Conservation (phyloP, 1,140 invertebrate genomes). For the Orchestia grillus region DNA sequence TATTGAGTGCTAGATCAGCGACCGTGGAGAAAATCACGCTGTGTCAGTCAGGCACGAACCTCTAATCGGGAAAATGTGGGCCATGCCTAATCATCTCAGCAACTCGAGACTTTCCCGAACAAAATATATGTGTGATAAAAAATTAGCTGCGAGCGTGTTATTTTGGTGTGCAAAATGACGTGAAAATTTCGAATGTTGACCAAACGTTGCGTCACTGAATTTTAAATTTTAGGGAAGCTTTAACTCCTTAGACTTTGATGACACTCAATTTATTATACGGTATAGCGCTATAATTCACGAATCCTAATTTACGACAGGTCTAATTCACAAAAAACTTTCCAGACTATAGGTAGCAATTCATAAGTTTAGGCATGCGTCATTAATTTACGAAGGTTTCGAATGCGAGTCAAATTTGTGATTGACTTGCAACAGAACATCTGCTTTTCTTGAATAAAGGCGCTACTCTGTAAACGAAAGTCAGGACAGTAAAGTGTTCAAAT, state of each 20-base stretch:
- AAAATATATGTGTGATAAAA: neutral
- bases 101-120: neutral
- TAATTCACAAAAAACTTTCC: too few relatives aligned
- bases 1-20: constrained; percentile 11
- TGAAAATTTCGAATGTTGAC: neutral
- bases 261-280: neutral
- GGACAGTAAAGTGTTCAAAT: too few relatives aligned
- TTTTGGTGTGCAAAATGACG: neutral
- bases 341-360: too few relatives aligned
- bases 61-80: neutral
- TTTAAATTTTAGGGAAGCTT: neutral
- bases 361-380: too few relatives aligned
- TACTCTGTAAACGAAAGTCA: too few relatives aligned
- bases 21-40: neutral
- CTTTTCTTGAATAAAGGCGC: too few relatives aligned
- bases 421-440: too few relatives aligned
- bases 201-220: neutral
- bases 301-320: too few relatives aligned
- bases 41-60: neutral
- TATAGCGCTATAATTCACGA: too few relatives aligned
- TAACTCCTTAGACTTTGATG: neutral
- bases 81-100: neutral
- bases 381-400: too few relatives aligned
- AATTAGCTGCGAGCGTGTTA: neutral
- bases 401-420: too few relatives aligned